Conservation (phyloP, 2,113 vertebrate genomes). For the Mesitornis unicolor region DNA sequence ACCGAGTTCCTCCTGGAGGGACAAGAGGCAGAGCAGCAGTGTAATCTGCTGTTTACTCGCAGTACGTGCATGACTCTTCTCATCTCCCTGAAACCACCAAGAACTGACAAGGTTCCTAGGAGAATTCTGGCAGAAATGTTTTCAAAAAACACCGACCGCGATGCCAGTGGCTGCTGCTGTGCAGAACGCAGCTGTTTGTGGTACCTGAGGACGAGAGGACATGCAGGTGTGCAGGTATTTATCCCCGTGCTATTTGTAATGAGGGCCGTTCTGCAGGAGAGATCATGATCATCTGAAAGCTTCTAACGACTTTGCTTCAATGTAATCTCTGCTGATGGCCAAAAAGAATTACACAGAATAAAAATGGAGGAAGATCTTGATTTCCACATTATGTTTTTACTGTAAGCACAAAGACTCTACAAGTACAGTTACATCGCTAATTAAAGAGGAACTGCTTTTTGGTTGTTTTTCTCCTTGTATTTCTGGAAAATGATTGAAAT, state of each 20-base stretch:
- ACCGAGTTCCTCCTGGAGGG: not conserved
- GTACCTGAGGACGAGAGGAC: not conserved
- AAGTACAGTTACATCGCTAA: not conserved
- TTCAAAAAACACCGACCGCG: not conserved
- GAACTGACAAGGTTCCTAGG: not conserved
- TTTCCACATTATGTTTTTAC: not conserved
- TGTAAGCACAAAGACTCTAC: not conserved
- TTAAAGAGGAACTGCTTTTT: not conserved
- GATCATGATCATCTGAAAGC: not conserved
- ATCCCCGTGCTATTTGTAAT: accelerated
- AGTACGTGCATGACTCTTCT: not conserved
- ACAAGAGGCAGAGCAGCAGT: not conserved
- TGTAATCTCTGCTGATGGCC: not conserved
- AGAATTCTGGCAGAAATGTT: not conserved
- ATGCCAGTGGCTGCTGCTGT: not conserved
- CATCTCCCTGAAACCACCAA: not conserved
- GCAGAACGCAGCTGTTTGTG: not conserved
- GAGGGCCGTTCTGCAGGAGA: not conserved
- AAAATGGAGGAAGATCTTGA: not conserved
- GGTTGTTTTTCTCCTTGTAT: not conserved
- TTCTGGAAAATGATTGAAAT: not conserved
- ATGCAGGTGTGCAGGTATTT: not conserved
- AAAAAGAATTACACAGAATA: not conserved
- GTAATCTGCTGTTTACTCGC: not conserved
- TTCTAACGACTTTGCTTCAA: accelerated